Base-by-base conservation (phyloP, 2,113 vertebrate genomes). In the Cynopterus brachyotis region DNA sequence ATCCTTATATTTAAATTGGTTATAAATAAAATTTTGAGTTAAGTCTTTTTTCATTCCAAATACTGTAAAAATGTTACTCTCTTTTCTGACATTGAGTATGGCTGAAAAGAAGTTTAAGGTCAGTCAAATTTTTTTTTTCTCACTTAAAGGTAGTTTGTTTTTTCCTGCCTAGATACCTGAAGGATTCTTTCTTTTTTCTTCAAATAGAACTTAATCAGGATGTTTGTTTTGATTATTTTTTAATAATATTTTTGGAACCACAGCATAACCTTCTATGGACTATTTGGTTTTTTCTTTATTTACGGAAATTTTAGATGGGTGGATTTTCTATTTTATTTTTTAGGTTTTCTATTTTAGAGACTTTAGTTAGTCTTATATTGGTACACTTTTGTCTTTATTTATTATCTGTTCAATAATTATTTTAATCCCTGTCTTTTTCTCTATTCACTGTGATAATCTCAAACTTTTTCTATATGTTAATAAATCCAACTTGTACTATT, bases 21-120 rank as follows among this genome's bases (percentile, higher is more conserved):
- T 94, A 67, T 87, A 66, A 86, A 91, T 94, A 75, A 85, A 84
- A 81, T 91, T 80, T 35, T 86, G 87, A 22, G 17, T 91, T 28
- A 81, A 59, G 5, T 83, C 13, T 37, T 93, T 86, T 76, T 96
- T 69, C 32, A 35, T 87, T 86, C 45, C 69, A 69, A 87, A 81
- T n/a, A 60, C 53, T 91, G 17, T 94, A 82, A 94, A 91, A 86
- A 50, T 73, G 40, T 86, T 96, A 59, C 3, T 86, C 26, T 60
- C 64, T 47, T 53, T 80, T 86, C 30, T 95, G 47, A 81, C 35
- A 45, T 35, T 81, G 79, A 42, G 1, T 80, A 73, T 94, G 59
- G 6, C 81, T 86, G 28, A 85, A 85, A 91, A 88, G 22, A 82
- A 87, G 22, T 81, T 37, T 92, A 28, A n/a, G 35, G 2, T 88